Conservation (phyloP, 2,113 vertebrate species). For the Solea senegalensis region DNA sequence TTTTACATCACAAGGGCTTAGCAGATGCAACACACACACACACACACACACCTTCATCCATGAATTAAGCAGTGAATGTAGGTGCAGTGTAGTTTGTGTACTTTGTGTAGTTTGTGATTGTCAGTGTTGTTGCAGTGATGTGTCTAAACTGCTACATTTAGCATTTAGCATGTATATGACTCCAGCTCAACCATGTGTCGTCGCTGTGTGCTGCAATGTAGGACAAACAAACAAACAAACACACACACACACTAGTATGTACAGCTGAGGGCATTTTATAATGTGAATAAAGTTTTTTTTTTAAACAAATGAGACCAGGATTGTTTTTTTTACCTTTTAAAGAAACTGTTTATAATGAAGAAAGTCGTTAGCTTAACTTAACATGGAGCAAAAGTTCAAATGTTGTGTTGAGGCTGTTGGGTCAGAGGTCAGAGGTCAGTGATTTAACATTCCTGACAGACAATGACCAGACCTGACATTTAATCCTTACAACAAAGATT, state of each 20-base stretch:
- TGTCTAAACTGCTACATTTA: slow-evolving; percentile 48
- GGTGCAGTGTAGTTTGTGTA: slow-evolving; percentile 41
- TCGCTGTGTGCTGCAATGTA: slow-evolving; percentile 58
- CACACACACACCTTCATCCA: neutral
- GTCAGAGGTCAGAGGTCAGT: no score
- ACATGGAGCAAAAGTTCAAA: no score
- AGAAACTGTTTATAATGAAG: no score
- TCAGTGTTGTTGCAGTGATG: slow-evolving; percentile 21
- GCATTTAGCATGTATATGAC: slow-evolving; percentile 68
- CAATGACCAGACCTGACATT: no score
- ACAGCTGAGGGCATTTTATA: slow-evolving; percentile 86
- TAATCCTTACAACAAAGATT: no score
- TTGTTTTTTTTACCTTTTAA: neutral
- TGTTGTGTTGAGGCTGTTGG: no score
- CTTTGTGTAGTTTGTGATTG: slow-evolving; percentile 30
- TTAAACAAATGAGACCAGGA: slow-evolving; percentile 45
- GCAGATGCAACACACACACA: slow-evolving; percentile 1
- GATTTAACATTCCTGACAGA: no score
- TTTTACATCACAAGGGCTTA: slow-evolving; percentile 28
- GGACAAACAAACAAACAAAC: slow-evolving; percentile 19
- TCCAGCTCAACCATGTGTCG: slow-evolving; percentile 55
- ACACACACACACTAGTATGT: slow-evolving; percentile 40
- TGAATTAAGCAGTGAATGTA: slow-evolving; percentile 35
- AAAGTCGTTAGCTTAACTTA: no score
- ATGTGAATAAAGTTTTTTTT: slow-evolving; percentile 88